A percentile compares a stretch with the other conserved stretches of the same genome.
Conservation (phyloP, 2,113 vertebrate genomes). For the Oriolus oriolus region DNA sequence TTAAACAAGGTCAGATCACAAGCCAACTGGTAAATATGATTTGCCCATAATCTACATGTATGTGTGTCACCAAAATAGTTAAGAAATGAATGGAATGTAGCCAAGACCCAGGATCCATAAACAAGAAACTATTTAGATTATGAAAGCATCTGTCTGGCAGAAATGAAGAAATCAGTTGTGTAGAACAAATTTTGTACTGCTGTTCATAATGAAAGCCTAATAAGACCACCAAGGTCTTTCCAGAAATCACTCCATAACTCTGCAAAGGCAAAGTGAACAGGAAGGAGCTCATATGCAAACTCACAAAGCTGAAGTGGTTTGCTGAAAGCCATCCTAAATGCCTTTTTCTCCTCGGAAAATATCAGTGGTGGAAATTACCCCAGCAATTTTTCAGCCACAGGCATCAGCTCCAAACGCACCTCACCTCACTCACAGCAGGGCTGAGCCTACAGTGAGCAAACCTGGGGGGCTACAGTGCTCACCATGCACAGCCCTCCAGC, state of each 20-base stretch:
- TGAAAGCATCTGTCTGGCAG: neutral
- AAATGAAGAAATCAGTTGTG: neutral
- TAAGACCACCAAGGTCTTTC: neutral
- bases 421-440: too few relatives aligned
- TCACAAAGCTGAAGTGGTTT: neutral
- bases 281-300: neutral
- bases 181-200: neutral
- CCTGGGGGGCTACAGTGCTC: accelerated
- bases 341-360: neutral
- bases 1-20: neutral
- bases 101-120: conserved; percentile 57
- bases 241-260: neutral
- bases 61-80: neutral
- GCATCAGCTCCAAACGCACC: neutral
- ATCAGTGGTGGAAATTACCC: neutral
- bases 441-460: neutral
- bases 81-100: conserved; percentile 40
- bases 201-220: neutral
- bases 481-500: neutral
- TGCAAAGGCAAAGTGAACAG: neutral
- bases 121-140: conserved; percentile 63
- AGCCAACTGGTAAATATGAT: neutral
- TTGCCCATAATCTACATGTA: conserved; percentile 23
- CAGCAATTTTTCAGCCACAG: neutral
- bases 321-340: neutral